These are phyloP conservation scores for Gallinago undulata DNA, from an alignment of 2,113 vertebrate species.

Conservation along the genomic window DNA sequence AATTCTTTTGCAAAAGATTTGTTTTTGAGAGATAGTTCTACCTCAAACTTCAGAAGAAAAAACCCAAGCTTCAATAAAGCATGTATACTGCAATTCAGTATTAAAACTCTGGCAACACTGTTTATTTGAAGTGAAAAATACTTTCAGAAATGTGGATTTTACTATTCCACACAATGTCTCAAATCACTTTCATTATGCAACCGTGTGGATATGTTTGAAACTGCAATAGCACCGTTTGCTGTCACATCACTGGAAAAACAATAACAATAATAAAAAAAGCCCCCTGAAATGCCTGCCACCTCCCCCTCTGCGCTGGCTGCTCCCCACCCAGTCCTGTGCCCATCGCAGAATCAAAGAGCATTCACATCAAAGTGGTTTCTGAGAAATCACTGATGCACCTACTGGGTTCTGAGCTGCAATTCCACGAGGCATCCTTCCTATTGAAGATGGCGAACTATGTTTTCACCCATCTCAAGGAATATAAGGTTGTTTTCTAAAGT, in stretches of 20 bases:
- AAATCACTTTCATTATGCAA: not conserved
- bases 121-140: not conserved
- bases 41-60: not conserved
- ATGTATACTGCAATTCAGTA: not conserved
- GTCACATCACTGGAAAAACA: not conserved
- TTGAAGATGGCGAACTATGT: not conserved
- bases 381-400: not conserved
- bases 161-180: not conserved
- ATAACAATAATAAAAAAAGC: not conserved
- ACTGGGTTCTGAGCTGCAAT: not conserved
- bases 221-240: not conserved
- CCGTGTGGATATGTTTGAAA: not conserved
- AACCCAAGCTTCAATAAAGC: not conserved
- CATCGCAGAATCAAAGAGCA: conserved; percentile 38
- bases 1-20: not conserved
- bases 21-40: not conserved
- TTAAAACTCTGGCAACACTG: not conserved
- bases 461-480: not conserved
- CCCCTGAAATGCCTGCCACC: not conserved
- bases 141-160: not conserved
- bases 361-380: conserved; percentile 8
- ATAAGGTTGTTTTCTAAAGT: not conserved
- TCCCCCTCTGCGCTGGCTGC: not conserved
- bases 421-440: not conserved
- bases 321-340: not conserved